Percentiles rank a stretch among this genome's conserved stretches.
phyloP scores from a whole-genome alignment of 35 echinoderm and acorn worm species.

The Patiria miniata region DNA sequence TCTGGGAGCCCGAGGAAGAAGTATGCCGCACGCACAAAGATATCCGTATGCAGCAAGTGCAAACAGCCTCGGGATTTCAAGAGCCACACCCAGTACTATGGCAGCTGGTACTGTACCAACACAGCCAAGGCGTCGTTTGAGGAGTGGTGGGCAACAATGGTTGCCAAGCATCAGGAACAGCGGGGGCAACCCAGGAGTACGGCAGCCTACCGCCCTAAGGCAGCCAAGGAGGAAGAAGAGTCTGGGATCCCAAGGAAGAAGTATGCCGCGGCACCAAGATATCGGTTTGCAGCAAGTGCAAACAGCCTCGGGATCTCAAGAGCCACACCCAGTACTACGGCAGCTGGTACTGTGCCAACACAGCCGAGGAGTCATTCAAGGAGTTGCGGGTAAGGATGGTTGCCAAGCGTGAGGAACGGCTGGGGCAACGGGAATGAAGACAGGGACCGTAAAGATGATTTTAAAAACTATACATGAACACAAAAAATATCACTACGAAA shows the following conservation, averaged over 20 bases:
- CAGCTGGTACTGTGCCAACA: constrained; percentile 24
- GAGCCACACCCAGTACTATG: background rate
- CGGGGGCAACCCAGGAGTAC: background rate
- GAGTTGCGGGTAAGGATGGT: constrained; percentile 25
- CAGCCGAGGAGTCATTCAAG: background rate
- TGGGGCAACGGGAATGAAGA: no score
- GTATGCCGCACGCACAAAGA: background rate
- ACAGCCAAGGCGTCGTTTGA: background rate
- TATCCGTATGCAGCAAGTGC: constrained; percentile 18
- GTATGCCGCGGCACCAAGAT: background rate
- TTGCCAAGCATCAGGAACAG: background rate
- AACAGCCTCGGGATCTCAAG: background rate
- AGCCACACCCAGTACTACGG: constrained; percentile 10
- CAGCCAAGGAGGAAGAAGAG: background rate
- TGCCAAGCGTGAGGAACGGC: background rate
- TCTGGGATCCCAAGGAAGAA: background rate
- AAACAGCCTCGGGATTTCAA: background rate
- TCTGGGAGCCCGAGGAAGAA: background rate
- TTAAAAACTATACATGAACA: no score
- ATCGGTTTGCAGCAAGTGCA: constrained; percentile 21
- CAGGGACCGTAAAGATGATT: no score
- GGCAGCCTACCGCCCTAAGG: background rate
- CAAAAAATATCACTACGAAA: no score
- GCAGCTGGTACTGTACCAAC: constrained; percentile 29
- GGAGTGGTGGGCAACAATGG: constrained; percentile 22